Evolutionary conservation across 1,140 invertebrate genomes (phyloP), one percentile per base, ranked within the genome.

Genomic region (Probaryconus sp.): DNA sequence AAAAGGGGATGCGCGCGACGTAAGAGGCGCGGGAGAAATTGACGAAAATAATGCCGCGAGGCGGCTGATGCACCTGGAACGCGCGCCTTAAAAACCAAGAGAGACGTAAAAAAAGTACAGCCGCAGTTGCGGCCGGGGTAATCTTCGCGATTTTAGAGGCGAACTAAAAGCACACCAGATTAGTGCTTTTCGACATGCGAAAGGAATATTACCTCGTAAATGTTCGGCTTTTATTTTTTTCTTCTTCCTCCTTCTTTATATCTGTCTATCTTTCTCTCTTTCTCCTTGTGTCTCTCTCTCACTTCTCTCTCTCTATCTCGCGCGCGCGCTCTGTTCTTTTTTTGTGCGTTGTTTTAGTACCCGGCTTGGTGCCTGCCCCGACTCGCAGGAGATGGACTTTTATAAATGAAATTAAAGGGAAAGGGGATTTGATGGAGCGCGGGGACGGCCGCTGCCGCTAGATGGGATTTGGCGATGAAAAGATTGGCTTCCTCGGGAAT

Each of bases 1-100:
- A 56, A 20, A 35, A 38, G 43, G 40, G 51, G 56, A 40, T 31
- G 68, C 35, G 71, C 58, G 65, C 38, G 28, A 31, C 18, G 37
- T 48, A 58, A 69, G 53, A 65, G 74, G 70, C 53, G 43, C 42
- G 35, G 38, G 18, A 30, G 48, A 45, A 86, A 84, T 87, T 83
- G 82, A 84, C 83, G 83, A 86, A 86, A 87, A 87, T 87, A 84
- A 85, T 80, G 80, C 73, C 43, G 20, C 45, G 30, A 55, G 28
- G 53, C 40, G 43, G 67, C 31, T 65, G 67, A 72, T 79, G 72
- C 69, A 71, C 79, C 75, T 79, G 72, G 69, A 71, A 74, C 74
- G 68, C 64, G 76, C 74, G 68, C 64, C 79, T 79, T 65, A 48
- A 70, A 80, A 78, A 75, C 2, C 10, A 17, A 5, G 53, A 28